Base-by-base conservation (phyloP, 2,888 invertebrate genomes). In the Agrotis ipsilon region DNA sequence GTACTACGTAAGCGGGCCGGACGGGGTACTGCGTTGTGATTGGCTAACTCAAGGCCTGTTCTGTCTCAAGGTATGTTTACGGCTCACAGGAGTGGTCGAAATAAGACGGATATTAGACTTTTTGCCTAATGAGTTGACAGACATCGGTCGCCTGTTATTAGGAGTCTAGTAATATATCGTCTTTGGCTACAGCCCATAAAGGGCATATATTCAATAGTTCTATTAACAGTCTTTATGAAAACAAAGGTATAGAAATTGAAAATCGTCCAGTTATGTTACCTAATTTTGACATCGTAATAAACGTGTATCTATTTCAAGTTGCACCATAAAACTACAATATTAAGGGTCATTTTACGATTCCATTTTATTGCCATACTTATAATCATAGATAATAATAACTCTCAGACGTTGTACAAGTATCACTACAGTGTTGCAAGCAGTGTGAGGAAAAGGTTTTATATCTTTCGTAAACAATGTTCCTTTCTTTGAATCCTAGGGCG, bases 371-470 rank as follows among this genome's bases (percentile, higher is more conserved):
- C 71, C 64, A 54, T 77, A 76, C 73, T 81, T 83, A 84, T 84
- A 78, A 85, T 83, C 78, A 83, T 83, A 83, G 78, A 78, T 78
- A 81, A 78, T 82, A 82, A 87, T 81, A 83, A 60, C 67, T 77
- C 59, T 68, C 60, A 68, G 60, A 54, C 54, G 49, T 19, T 46
- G 45, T 32, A 52, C 61, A 63, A 67, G 73, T 62, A 54, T 49
- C 39, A 48, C 64, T 74, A 86, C 85, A 81, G 67, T 85, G 87
- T 86, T 84, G 80, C 81, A 69, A 75, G 54, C 51, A 64, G 64
- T 68, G 73, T 73, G 63, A 73, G 65, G 65, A 62, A 60, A 49
- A 62, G 69, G 61, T 59, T 81, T 74, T 83, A 75, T 79, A 75
- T 59, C 57, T 65, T 69, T 68, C 68, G 48, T 71, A 55, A 73